Base-by-base conservation (phyloP, 2,113 vertebrate genomes). In the Neodon shergylaensis region DNA sequence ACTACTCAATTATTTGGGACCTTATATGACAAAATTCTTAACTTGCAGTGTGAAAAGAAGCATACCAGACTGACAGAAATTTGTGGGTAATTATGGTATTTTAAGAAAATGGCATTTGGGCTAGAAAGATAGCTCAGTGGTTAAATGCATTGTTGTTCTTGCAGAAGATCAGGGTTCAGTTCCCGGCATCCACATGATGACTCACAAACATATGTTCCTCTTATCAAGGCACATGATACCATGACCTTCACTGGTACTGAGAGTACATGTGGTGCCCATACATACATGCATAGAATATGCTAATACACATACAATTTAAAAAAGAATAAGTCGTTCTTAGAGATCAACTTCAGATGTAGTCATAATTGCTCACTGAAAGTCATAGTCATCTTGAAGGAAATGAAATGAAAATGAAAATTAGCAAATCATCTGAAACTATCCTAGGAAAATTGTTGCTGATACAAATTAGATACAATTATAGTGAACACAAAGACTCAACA, bases 401-500 rank as follows among this genome's bases (percentile, higher is more conserved):
- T 54, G 14, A 54, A 58, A 58, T n/a, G 58, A 83, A 54, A 63
- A 73, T 17, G 10, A 82, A 84, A 72, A 49, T 4, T n/a, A 54
- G 28, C 1, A 87, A 70, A 47, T 9, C 6, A 7, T 33, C 21
- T 44, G 39, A 81, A 77, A 9, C 36, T 7, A 70, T 10, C 4
- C 7, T 3, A 72, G 31, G 1, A 3, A 16, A 76, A 33, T 66
- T 61, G 66, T 28, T 74, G 31, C 11, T 33, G 17, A 2, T 3
- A 31, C 28, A 81, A 63, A 47, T 22, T 26, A 31, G 42, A 77
- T 7, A 49, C 11, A 21, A 58, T 13, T 44, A 31, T 49, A 65
- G 0, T 24, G 47, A 63, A 8, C 31, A 44, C 1, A 17, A 10
- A 61, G 26, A 44, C 26, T 73, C 1, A 7, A 12, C 0, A 4